phyloP scores from a whole-genome alignment of 2,113 vertebrate species.

The Pontoporia blainvillei region DNA sequence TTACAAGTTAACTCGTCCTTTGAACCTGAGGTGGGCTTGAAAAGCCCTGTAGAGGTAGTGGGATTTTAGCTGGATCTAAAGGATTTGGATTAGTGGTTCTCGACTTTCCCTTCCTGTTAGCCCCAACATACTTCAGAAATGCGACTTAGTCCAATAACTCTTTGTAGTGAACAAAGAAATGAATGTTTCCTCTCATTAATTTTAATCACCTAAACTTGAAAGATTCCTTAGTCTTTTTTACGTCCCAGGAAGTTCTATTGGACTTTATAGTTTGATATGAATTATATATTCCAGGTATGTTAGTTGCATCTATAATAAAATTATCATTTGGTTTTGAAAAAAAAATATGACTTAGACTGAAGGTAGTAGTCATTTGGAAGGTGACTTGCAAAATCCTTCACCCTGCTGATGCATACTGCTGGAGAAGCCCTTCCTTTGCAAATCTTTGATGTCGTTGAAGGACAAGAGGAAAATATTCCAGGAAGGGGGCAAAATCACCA shows the following conservation, averaged over 20 bases:
- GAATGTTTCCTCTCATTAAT: conserved; percentile 48
- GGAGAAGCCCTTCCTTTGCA: background rate
- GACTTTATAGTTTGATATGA: conserved; percentile 50
- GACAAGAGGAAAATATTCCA: background rate
- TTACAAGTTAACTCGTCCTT: background rate
- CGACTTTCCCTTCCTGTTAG: background rate
- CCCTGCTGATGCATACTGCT: background rate
- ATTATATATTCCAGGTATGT: conserved; percentile 55
- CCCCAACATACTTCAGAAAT: background rate
- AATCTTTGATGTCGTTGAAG: background rate
- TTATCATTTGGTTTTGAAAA: conserved; percentile 30
- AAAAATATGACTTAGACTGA: background rate
- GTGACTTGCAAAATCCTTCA: background rate
- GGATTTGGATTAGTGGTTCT: background rate
- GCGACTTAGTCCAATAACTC: background rate
- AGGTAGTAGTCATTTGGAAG: background rate
- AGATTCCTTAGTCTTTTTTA: conserved; percentile 33
- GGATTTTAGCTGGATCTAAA: background rate
- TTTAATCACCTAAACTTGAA: conserved; percentile 64
- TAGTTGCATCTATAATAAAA: conserved; percentile 41
- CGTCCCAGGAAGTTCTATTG: background rate
- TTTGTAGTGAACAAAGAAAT: conserved; percentile 52
- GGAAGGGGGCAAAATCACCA: background rate
- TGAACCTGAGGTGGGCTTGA: background rate
- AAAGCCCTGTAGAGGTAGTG: background rate